Percentiles rank a stretch among this genome's conserved stretches.
These are phyloP conservation scores for Popillia japonica DNA, from an alignment of 1,140 invertebrate species.

Conservation along the genomic window DNA sequence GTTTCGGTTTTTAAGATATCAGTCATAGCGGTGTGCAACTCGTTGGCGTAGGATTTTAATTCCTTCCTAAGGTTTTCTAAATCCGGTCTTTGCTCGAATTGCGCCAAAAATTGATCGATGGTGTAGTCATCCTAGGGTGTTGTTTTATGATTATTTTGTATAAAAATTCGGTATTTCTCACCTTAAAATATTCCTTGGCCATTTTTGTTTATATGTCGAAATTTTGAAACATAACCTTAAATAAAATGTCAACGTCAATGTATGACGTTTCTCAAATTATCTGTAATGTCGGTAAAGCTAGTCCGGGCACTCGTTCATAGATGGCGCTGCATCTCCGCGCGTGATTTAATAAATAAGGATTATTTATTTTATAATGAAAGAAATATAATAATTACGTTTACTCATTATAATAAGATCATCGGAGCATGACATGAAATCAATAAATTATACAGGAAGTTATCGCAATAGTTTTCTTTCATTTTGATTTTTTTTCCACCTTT, in stretches of 20 bases:
- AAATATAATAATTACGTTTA: neutral
- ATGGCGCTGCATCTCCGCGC: too few relatives aligned
- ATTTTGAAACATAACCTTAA: conserved; percentile 13
- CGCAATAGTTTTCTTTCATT: conserved; percentile 22
- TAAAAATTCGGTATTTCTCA: neutral
- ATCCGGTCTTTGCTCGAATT: conserved; percentile 53
- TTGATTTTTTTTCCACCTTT: neutral
- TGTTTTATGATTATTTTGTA: neutral
- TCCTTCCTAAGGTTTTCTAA: conserved; percentile 52
- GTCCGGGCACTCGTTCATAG: too few relatives aligned
- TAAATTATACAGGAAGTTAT: conserved; percentile 29
- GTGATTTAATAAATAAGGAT: too few relatives aligned
- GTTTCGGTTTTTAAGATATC: conserved; percentile 58
- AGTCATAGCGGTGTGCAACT: conserved; percentile 52
- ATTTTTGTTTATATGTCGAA: too few relatives aligned
- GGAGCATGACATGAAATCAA: neutral
- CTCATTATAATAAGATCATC: neutral
- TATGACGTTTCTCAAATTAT: too few relatives aligned
- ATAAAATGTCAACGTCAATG: neutral
- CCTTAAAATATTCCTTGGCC: conserved; percentile 1
- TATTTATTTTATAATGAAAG: neutral
- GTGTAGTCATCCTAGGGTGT: conserved; percentile 54
- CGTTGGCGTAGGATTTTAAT: conserved; percentile 53
- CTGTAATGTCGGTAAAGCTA: too few relatives aligned
- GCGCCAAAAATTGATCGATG: conserved; percentile 51